Conservation (phyloP, 2,113 vertebrate species). For the Anas platyrhynchos region DNA sequence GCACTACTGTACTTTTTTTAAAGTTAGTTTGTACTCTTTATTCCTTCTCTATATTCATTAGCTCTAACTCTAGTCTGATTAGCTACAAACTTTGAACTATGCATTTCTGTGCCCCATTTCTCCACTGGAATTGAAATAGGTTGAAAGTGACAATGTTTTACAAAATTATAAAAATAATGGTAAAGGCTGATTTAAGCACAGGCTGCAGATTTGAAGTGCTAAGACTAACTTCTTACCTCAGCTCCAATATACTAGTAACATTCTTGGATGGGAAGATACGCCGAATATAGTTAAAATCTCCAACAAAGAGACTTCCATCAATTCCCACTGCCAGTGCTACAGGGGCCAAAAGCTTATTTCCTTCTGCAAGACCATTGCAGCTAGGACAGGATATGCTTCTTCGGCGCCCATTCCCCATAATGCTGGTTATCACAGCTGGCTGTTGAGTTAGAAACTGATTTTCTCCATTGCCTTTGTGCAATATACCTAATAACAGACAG, state of each 20-base stretch:
- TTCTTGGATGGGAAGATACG: slow-evolving; percentile 96
- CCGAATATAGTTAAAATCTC: slow-evolving; percentile 97
- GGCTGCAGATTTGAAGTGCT: slow-evolving; percentile 16
- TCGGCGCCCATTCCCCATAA: slow-evolving; percentile 96
- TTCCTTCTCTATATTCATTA: not conserved
- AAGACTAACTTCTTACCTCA: slow-evolving; percentile 84
- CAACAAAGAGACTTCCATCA: slow-evolving; percentile 96
- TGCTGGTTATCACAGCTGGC: slow-evolving; percentile 93
- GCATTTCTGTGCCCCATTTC: slow-evolving; percentile 75
- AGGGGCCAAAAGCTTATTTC: slow-evolving; percentile 98
- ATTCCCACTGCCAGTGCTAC: slow-evolving; percentile 94
- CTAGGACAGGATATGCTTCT: slow-evolving; percentile 98
- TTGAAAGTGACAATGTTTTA: slow-evolving; percentile 65
- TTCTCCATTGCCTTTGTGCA: slow-evolving; percentile 97
- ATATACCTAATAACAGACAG: slow-evolving; percentile 83
- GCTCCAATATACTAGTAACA: slow-evolving; percentile 94
- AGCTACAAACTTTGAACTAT: slow-evolving; percentile 28
- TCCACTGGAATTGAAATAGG: slow-evolving; percentile 63
- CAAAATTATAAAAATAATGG: slow-evolving; percentile 67
- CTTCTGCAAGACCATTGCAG: slow-evolving; percentile 96
- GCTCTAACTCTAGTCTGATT: not conserved
- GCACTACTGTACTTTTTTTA: not conserved
- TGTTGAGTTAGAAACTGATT: slow-evolving; percentile 97
- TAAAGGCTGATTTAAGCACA: slow-evolving; percentile 65
- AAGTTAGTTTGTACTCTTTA: not conserved